Evolutionary conservation across 2,888 invertebrate genomes (phyloP), one percentile per base, ranked within the genome.

Genomic region (Balanococcus diminutus): DNA sequence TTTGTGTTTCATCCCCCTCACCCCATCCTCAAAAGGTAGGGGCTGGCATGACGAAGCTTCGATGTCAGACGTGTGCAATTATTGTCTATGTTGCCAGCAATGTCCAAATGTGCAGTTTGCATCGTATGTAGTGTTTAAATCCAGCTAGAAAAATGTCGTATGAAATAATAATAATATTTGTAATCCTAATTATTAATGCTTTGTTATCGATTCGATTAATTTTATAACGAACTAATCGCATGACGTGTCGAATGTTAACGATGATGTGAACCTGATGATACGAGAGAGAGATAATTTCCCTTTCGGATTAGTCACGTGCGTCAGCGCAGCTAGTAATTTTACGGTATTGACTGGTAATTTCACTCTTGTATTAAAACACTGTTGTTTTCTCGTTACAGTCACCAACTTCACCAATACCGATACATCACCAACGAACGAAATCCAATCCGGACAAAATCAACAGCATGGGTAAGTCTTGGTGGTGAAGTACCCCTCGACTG

Each of bases 361-460:
- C 2, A 22, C 36, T 39, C 16, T n/a, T 36, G 31, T 39, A 75
- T 16, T 25, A 25, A 39, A 14, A 1, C 11, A 14, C 5, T 28
- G 9, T 14, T 2, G 28, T 22, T 32, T 56, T 31, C 42, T 42
- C 82, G 72, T 46, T 87, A 22, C 87, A 83, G 89, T 89, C 56
- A 89, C 89, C 75, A 89, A 89, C 56, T 87, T 89, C 87, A 88
- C 88, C 87, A 87, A 87, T 87, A 87, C 88, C 82, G 87, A 88
- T 86, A 88, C 87, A 75, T 87, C 93, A 93, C 89, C 93, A 93
- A 88, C 91, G 93, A 87, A 93, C 93, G 85, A 93, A 93, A 89
- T 93, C 93, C 86, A 93, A 92, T 89, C 93, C 93, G 11, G 93
- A 93, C 89, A 92, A 92, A 86, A 89, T 92, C 82, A 89, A 87